Conservation (phyloP, 2,113 vertebrate species). For the Naja naja region DNA sequence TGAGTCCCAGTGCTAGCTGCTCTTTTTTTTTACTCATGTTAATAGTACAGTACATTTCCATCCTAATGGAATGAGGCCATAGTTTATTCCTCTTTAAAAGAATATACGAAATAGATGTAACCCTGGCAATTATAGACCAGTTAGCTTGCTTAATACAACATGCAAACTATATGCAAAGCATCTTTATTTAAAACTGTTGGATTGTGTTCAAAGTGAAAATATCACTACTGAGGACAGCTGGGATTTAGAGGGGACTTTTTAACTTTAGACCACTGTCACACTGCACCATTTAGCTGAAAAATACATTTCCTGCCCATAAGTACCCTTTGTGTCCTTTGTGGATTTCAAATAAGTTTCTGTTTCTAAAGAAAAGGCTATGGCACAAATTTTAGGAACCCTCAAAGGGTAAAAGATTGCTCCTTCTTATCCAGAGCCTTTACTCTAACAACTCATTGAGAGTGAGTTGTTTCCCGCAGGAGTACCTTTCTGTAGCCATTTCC, state of each 20-base stretch:
- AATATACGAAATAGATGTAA: not conserved
- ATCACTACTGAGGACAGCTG: not conserved
- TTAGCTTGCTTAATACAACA: not conserved
- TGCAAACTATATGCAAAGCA: not conserved
- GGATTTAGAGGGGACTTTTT: not conserved
- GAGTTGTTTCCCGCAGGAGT: not conserved
- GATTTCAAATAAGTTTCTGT: not conserved
- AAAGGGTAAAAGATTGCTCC: not conserved
- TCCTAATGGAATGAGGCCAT: not conserved
- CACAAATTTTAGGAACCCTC: not conserved
- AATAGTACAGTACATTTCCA: not conserved
- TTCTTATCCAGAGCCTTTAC: not conserved
- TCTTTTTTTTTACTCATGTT: not conserved
- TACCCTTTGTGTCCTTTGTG: not conserved
- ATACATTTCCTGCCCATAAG: not conserved
- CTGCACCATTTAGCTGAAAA: not conserved
- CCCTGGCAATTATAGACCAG: not conserved
- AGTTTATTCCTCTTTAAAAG: not conserved
- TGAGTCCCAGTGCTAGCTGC: not conserved
- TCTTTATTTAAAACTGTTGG: not conserved
- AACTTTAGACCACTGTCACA: not conserved
- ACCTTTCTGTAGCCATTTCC: not conserved
- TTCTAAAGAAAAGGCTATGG: not conserved
- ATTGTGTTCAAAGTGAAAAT: not conserved
- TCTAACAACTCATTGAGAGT: not conserved